These are phyloP conservation scores for Knipowitschia caucasica DNA, from an alignment of 2,797 vertebrate species.

Conservation along the genomic window DNA sequence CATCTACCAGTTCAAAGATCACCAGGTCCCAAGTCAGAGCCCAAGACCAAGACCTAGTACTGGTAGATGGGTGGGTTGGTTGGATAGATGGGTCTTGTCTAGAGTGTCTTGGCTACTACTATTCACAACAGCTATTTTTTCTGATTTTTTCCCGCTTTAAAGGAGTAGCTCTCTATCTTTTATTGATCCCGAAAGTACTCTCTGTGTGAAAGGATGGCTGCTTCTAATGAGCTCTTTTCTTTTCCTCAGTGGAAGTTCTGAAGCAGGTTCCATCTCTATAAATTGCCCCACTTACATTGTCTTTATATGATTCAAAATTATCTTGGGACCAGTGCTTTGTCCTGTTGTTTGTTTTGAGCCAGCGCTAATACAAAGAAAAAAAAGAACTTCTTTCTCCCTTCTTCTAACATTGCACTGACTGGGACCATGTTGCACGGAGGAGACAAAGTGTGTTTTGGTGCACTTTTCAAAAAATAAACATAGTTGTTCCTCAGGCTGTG, in stretches of 20 bases:
- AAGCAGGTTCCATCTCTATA: neutral
- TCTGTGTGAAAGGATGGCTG: no score
- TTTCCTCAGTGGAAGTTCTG: neutral
- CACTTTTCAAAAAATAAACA: constrained; percentile 6
- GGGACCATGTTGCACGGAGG: neutral
- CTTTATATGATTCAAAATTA: constrained; percentile 3
- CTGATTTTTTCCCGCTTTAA: no score
- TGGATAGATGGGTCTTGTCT: no score
- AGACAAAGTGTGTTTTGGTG: neutral
- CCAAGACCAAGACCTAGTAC: no score
- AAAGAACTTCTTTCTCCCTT: neutral
- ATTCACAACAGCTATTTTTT: no score
- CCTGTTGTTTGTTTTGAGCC: constrained; percentile 31
- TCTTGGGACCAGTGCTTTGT: constrained; percentile 33
- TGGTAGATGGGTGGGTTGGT: no score
- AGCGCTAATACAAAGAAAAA: no score
- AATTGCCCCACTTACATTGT: neutral
- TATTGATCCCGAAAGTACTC: no score
- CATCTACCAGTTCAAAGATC: no score
- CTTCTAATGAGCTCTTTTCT: neutral
- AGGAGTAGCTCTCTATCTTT: no score
- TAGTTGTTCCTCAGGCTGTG: constrained; percentile 1
- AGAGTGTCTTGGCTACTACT: no score
- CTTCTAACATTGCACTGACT: neutral
- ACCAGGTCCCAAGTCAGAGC: no score